Evolutionary conservation across 2,113 vertebrate species (phyloP).

Genomic region (Nycticebus coucang): DNA sequence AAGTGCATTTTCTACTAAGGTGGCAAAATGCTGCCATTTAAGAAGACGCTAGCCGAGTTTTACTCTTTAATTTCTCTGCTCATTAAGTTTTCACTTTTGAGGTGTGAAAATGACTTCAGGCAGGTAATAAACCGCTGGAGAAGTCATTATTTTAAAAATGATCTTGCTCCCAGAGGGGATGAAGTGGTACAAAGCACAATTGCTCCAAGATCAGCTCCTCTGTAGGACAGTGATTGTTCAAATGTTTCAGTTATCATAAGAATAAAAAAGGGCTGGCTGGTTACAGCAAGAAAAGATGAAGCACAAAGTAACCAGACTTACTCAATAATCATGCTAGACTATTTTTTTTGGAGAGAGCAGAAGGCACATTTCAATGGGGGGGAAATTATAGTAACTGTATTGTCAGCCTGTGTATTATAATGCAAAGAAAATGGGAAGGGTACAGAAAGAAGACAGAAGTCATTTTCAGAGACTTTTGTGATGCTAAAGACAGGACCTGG

Average conservation of each 20-base stretch:
- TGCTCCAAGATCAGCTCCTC: slow-evolving; percentile 71
- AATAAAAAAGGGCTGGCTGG: slow-evolving; percentile 69
- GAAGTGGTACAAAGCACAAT: slow-evolving; percentile 48
- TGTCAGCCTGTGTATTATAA: slow-evolving; percentile 66
- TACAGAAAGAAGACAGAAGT: slow-evolving; percentile 52
- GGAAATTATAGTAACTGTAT: slow-evolving; percentile 58
- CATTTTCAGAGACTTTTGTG: slow-evolving; percentile 61
- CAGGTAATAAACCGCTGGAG: slow-evolving; percentile 75
- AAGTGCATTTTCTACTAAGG: slow-evolving; percentile 45
- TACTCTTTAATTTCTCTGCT: slow-evolving; percentile 82
- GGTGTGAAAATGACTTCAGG: slow-evolving; percentile 80
- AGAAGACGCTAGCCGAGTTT: slow-evolving; percentile 71
- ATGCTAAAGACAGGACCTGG: slow-evolving; percentile 32
- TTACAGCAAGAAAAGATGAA: slow-evolving; percentile 56
- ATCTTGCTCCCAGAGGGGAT: slow-evolving; percentile 68
- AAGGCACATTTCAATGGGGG: slow-evolving; percentile 61
- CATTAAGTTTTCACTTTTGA: slow-evolving; percentile 81
- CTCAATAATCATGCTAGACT: slow-evolving; percentile 67
- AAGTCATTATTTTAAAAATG: slow-evolving; percentile 68
- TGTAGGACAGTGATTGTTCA: slow-evolving; percentile 60
- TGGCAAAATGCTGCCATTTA: slow-evolving; percentile 72
- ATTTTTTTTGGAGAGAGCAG: not conserved
- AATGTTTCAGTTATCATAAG: slow-evolving; percentile 76
- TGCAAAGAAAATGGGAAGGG: slow-evolving; percentile 54
- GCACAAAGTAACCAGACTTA: slow-evolving; percentile 33